Evolutionary conservation across 2,888 invertebrate genomes (phyloP).

Genomic region (Cybosia mesomella): DNA sequence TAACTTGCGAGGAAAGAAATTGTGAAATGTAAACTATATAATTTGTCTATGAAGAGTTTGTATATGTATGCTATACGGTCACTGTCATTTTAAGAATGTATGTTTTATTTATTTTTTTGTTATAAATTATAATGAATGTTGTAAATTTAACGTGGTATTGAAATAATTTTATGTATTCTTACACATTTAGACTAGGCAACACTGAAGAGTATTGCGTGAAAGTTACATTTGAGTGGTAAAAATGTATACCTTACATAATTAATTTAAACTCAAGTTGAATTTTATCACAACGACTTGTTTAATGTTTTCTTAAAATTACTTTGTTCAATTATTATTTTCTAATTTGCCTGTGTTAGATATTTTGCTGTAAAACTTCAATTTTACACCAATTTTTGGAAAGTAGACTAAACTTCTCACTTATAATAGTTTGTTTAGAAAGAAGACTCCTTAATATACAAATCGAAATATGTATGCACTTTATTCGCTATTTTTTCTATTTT

Average conservation of each 20-base stretch:
- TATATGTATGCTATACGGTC: conserved; percentile 16
- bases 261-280: neutral
- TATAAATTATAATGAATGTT: conserved; percentile 13
- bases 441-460: neutral
- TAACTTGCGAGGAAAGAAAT: conserved; percentile 21
- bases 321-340: neutral
- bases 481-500: neutral
- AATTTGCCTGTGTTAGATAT: neutral
- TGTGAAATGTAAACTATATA: conserved; percentile 17
- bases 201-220: conserved; percentile 12
- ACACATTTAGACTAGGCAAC: conserved; percentile 11
- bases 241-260: conserved; percentile 3
- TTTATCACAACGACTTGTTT: neutral
- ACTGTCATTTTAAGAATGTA: conserved; percentile 18
- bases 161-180: conserved; percentile 11
- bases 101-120: conserved; percentile 18
- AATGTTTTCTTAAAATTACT: conserved; percentile 3
- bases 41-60: conserved; percentile 15
- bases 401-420: neutral
- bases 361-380: neutral
- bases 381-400: neutral
- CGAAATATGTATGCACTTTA: too few species aligned
- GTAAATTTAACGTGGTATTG: conserved; percentile 10
- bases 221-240: conserved; percentile 3
- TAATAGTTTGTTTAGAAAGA: neutral